These are phyloP conservation scores for Macrobrachium rosenbergii DNA, from an alignment of 1,140 invertebrate species.

Conservation along the genomic window DNA sequence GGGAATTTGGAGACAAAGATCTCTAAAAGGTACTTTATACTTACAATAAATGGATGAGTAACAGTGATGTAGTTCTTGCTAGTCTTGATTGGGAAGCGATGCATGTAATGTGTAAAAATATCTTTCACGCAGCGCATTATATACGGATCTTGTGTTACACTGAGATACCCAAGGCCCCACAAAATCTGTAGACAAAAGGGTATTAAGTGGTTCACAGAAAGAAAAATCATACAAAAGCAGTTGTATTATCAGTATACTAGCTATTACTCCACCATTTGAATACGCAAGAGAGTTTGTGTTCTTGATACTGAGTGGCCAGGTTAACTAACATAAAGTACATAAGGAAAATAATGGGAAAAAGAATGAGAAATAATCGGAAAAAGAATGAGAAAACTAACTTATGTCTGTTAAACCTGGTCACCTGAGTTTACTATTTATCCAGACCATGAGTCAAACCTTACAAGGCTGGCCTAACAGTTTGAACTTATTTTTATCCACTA, in stretches of 20 bases:
- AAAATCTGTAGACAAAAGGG: constrained; percentile 36
- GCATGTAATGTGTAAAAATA: constrained; percentile 57
- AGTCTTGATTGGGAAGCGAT: constrained; percentile 56
- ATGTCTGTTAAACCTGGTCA: too few species aligned
- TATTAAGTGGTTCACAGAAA: background rate
- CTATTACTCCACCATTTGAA: too few species aligned
- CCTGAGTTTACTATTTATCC: too few species aligned
- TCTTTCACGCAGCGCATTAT: constrained; percentile 44
- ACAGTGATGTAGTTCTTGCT: constrained; percentile 30
- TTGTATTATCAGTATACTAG: background rate
- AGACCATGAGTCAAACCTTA: too few species aligned
- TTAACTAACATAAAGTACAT: too few species aligned
- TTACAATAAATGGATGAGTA: constrained; percentile 54
- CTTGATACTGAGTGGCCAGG: too few species aligned
- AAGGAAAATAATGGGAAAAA: too few species aligned
- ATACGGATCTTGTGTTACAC: constrained; percentile 51
- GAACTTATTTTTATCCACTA: too few species aligned
- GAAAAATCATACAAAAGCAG: background rate
- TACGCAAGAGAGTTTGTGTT: too few species aligned
- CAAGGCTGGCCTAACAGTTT: too few species aligned
- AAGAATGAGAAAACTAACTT: too few species aligned
- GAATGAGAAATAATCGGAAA: too few species aligned
- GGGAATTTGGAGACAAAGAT: background rate
- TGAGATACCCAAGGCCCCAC: constrained; percentile 37
- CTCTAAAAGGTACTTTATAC: background rate